Conservation (phyloP, 2,888 invertebrate species). For the Orchesellides sinensis region DNA sequence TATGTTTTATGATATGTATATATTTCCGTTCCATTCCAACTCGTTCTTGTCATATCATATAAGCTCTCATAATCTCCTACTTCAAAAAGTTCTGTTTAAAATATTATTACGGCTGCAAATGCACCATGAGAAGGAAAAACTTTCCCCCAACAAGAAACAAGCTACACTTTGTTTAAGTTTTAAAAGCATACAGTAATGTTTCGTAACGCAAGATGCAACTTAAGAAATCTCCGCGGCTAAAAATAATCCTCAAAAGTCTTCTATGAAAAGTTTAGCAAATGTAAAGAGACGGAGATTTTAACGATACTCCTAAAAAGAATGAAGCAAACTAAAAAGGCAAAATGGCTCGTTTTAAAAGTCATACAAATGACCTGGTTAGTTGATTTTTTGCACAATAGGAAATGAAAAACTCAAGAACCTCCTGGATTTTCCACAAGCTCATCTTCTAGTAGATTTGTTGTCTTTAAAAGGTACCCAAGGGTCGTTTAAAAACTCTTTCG, state of each 20-base stretch:
- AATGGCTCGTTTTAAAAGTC: conserved; percentile 13
- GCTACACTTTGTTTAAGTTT: neutral
- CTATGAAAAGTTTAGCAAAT: conserved; percentile 25
- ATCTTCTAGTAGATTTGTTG: conserved; percentile 34
- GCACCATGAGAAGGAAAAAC: neutral
- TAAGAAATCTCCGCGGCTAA: conserved; percentile 15
- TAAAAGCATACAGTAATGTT: neutral
- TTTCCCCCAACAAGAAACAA: neutral
- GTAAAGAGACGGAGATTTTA: conserved; percentile 31
- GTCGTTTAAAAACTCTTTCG: conserved; percentile 69
- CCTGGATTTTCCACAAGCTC: conserved; percentile 13
- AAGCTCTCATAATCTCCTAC: conserved; percentile 42
- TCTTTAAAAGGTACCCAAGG: conserved; percentile 69
- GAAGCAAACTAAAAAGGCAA: conserved; percentile 4
- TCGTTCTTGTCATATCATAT: too few species aligned
- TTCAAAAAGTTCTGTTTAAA: conserved; percentile 52
- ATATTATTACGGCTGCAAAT: conserved; percentile 24
- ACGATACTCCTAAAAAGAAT: conserved; percentile 28
- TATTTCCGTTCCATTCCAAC: conserved; percentile 21
- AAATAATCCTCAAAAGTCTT: conserved; percentile 12
- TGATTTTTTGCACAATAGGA: conserved; percentile 14
- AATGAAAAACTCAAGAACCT: conserved; percentile 15
- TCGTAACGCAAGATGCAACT: neutral
- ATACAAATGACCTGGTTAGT: conserved; percentile 23
- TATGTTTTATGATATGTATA: conserved; percentile 21